phyloP scores from a whole-genome alignment of 2,888 invertebrate genomes.

The Dermolepida albohirtum region DNA sequence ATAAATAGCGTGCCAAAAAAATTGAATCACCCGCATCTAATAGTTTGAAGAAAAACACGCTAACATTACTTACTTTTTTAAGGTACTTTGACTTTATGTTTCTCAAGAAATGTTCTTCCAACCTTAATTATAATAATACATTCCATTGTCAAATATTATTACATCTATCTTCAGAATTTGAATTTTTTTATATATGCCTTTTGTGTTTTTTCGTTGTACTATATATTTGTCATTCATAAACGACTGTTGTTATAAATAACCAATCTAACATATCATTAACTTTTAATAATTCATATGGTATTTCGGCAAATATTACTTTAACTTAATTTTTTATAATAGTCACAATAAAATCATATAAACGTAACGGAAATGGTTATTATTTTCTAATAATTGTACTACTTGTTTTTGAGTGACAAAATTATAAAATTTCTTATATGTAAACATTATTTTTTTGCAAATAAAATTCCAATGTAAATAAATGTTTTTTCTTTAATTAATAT shows the following conservation, averaged over 20 bases:
- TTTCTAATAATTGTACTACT: neutral
- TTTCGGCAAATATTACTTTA: slow-evolving; percentile 1
- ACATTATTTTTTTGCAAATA: slow-evolving; percentile 43
- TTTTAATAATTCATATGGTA: neutral
- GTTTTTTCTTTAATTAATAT: slow-evolving; percentile 10
- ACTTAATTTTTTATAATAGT: neutral
- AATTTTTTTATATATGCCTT: slow-evolving; percentile 11
- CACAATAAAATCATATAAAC: slow-evolving; percentile 1
- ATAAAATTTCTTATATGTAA: slow-evolving; percentile 20
- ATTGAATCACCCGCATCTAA: slow-evolving; percentile 1
- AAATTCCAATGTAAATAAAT: slow-evolving; percentile 30
- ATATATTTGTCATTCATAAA: slow-evolving; percentile 36
- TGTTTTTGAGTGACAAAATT: slow-evolving; percentile 34
- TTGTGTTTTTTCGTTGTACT: neutral
- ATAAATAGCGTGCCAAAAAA: slow-evolving; percentile 39
- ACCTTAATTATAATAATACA: slow-evolving; percentile 10
- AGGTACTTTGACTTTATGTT: neutral
- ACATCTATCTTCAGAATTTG: slow-evolving; percentile 14
- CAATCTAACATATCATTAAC: slow-evolving; percentile 14
- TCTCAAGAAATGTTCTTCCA: slow-evolving; percentile 23
- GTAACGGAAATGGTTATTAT: neutral
- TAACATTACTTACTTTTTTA: slow-evolving; percentile 1
- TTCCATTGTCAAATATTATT: slow-evolving; percentile 20
- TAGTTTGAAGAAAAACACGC: slow-evolving; percentile 18
- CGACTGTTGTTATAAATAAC: slow-evolving; percentile 1